Evolutionary conservation across 2,888 invertebrate species (phyloP).

Genomic region (Priocnemis perturbator): DNA sequence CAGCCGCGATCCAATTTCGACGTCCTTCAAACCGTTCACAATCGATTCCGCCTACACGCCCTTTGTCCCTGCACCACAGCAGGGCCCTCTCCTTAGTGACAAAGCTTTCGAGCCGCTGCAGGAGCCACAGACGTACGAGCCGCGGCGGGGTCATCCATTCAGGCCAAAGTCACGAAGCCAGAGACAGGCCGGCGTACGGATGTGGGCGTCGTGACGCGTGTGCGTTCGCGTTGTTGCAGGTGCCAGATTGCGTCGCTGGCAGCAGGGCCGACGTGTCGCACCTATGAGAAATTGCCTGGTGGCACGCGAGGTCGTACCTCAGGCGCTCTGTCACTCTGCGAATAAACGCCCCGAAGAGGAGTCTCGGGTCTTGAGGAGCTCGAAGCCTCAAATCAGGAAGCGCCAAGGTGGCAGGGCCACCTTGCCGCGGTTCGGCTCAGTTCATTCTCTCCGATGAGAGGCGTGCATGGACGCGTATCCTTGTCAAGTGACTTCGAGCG

Average conservation of each 20-base stretch:
- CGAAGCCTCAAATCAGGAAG: no score
- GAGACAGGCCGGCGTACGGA: conserved; percentile 25
- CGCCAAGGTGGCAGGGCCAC: no score
- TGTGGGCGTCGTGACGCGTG: conserved; percentile 7
- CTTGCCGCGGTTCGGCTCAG: no score
- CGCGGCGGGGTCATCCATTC: conserved; percentile 35
- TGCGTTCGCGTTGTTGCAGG: conserved; percentile 38
- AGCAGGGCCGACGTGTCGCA: conserved; percentile 41
- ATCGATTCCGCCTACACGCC: no score
- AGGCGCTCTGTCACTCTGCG: conserved; percentile 37
- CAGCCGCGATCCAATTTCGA: no score
- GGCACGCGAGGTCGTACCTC: conserved; percentile 53
- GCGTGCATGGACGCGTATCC: no score
- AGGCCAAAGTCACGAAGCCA: conserved; percentile 29
- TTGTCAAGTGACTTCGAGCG: no score
- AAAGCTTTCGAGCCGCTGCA: no score
- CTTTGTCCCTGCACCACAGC: no score
- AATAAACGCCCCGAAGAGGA: neutral
- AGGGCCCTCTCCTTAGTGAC: no score
- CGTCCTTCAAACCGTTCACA: no score
- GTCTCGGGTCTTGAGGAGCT: neutral
- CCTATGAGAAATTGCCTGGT: conserved; percentile 62
- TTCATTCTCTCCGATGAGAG: no score
- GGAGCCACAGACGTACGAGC: conserved; percentile 3
- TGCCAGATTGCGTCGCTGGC: conserved; percentile 53